Evolutionary conservation across 2,797 vertebrate species (phyloP).

Genomic region (Epinephelus awoara): DNA sequence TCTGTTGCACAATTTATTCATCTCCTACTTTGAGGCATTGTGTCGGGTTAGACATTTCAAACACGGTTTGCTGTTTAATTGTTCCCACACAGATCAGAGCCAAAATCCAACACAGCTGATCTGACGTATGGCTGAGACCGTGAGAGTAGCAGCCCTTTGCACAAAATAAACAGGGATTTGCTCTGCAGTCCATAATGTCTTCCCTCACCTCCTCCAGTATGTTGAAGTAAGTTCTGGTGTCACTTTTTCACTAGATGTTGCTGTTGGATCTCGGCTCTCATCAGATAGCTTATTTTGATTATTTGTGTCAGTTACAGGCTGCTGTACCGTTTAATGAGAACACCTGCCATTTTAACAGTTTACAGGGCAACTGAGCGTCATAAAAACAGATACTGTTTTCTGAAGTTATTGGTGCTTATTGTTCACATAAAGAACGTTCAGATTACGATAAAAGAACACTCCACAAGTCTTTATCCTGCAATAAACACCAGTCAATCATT

Average conservation of each 20-base stretch:
- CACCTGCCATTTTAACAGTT: constrained; percentile 37
- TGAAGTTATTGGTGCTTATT: constrained; percentile 38
- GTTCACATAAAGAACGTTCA: constrained; percentile 35
- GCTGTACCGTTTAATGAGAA: constrained; percentile 24
- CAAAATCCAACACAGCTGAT: constrained; percentile 14
- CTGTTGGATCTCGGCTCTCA: constrained; percentile 27
- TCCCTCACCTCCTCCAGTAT: constrained; percentile 1
- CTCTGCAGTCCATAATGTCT: constrained; percentile 10
- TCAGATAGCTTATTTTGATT: constrained; percentile 25
- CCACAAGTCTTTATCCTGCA: constrained; percentile 11
- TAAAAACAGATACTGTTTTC: constrained; percentile 33
- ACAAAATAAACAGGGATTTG: constrained; percentile 37
- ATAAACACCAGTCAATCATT: constrained; percentile 32
- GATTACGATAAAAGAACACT: not conserved
- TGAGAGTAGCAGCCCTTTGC: constrained; percentile 15
- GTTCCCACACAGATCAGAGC: constrained; percentile 16
- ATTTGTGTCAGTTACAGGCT: constrained; percentile 22
- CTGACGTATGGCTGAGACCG: constrained; percentile 22
- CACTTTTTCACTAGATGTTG: constrained; percentile 21
- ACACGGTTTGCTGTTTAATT: constrained; percentile 15
- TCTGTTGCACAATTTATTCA: not conserved
- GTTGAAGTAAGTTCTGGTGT: constrained; percentile 9
- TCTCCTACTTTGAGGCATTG: not conserved
- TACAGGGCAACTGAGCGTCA: constrained; percentile 17
- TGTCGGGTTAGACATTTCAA: constrained; percentile 23